These are phyloP conservation scores for Cryptoleucopteryx plumbea DNA, from an alignment of 2,113 vertebrate genomes.

Conservation along the genomic window DNA sequence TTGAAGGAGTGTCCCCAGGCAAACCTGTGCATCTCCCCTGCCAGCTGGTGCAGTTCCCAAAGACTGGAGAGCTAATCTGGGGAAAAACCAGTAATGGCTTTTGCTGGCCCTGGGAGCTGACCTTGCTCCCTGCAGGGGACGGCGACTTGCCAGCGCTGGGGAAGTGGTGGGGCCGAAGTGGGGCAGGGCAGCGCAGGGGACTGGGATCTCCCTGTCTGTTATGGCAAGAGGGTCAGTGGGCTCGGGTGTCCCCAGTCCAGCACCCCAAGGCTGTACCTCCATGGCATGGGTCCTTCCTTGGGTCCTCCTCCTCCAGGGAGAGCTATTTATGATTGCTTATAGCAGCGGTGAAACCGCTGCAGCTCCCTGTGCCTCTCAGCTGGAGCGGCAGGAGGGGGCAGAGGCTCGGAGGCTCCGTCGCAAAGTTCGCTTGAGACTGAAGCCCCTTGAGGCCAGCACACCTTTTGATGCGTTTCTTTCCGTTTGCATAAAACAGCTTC, in stretches of 20 bases:
- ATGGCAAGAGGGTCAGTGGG: not conserved
- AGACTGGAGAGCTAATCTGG: not conserved
- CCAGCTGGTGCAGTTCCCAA: not conserved
- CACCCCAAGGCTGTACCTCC: not conserved
- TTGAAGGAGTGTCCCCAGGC: not conserved
- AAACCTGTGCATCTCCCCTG: not conserved
- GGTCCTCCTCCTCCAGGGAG: not conserved
- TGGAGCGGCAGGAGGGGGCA: not conserved
- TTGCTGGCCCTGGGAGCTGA: not conserved
- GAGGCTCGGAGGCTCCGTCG: fast-evolving
- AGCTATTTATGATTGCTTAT: not conserved
- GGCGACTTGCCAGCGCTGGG: not conserved
- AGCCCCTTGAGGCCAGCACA: not conserved
- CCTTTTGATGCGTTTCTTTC: not conserved
- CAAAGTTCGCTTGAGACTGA: not conserved
- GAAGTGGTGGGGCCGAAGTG: not conserved
- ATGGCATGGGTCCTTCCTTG: not conserved
- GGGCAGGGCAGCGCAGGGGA: fast-evolving
- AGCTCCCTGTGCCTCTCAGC: not conserved
- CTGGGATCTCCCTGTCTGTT: not conserved
- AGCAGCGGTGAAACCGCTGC: not conserved
- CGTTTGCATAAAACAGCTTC: slow-evolving; percentile 70
- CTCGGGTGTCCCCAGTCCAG: fast-evolving
- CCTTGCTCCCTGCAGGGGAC: not conserved
- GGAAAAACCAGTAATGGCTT: not conserved